Conservation (phyloP, 2,113 vertebrate genomes). For the Halichoerus grypus region DNA sequence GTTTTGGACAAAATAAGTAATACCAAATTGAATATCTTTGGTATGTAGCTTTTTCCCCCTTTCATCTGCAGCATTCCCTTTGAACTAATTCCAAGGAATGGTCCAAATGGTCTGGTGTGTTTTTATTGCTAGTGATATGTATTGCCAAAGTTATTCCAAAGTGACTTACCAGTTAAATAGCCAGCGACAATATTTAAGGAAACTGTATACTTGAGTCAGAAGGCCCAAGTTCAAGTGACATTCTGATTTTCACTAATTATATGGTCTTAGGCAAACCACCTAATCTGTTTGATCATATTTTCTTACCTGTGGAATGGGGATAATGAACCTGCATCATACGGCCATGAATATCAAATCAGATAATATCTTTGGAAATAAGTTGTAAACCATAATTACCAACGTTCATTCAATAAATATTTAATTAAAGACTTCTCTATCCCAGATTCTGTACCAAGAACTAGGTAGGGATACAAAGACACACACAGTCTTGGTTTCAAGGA, state of each 20-base stretch:
- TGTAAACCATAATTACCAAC: background rate
- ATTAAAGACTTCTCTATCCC: background rate
- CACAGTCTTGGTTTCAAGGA: background rate
- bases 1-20: constrained; percentile 18
- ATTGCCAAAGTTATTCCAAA: background rate
- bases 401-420: background rate
- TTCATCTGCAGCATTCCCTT: background rate
- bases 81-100: constrained; percentile 1
- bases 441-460: background rate
- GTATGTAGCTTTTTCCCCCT: background rate
- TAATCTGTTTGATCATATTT: background rate
- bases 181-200: background rate
- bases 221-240: background rate
- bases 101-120: background rate
- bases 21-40: background rate
- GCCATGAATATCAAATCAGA: background rate
- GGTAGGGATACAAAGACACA: background rate
- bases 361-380: constrained; percentile 17
- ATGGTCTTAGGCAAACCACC: background rate
- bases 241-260: background rate
- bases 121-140: constrained; percentile 11
- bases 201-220: background rate
- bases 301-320: background rate
- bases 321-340: background rate
- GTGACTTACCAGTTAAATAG: constrained; percentile 15